Evolutionary conservation across 2,113 vertebrate species (phyloP).

Genomic region (Corynorhinus townsendii): DNA sequence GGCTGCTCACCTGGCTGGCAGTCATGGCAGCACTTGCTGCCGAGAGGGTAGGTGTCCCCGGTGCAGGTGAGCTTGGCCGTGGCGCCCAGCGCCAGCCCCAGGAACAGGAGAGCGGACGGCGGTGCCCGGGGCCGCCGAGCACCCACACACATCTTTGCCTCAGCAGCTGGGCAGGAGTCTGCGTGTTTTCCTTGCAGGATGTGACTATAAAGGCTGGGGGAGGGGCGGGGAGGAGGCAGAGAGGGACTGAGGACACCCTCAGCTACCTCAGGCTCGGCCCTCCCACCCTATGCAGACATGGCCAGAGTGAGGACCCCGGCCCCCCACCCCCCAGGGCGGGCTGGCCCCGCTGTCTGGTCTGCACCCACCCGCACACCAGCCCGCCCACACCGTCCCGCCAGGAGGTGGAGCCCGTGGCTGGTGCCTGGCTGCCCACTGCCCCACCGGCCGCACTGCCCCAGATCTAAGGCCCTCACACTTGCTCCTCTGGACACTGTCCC

Average conservation of each 20-base stretch:
- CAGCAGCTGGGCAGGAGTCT: background rate
- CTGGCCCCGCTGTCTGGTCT: background rate
- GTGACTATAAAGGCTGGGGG: conserved; percentile 47
- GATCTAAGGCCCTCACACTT: background rate
- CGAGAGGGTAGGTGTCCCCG: background rate
- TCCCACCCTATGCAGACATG: accelerated
- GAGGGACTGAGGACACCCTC: background rate
- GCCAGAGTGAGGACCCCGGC: background rate
- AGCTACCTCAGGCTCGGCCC: background rate
- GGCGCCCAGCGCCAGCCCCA: background rate
- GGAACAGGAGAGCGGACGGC: background rate
- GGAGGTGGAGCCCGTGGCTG: background rate
- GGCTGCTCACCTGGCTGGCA: conserved; percentile 66
- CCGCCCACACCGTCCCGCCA: too few species aligned
- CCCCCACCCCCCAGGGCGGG: too few species aligned
- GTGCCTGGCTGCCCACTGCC: background rate
- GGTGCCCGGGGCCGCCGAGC: background rate
- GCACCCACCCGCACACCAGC: background rate
- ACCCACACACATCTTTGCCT: background rate
- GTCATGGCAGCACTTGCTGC: conserved; percentile 34
- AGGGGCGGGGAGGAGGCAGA: background rate
- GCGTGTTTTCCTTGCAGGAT: conserved; percentile 63
- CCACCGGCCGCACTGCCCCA: background rate
- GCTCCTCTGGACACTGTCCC: background rate
- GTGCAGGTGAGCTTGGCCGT: background rate